Conservation (phyloP, 2,113 vertebrate genomes). For the Capreolus pygargus region DNA sequence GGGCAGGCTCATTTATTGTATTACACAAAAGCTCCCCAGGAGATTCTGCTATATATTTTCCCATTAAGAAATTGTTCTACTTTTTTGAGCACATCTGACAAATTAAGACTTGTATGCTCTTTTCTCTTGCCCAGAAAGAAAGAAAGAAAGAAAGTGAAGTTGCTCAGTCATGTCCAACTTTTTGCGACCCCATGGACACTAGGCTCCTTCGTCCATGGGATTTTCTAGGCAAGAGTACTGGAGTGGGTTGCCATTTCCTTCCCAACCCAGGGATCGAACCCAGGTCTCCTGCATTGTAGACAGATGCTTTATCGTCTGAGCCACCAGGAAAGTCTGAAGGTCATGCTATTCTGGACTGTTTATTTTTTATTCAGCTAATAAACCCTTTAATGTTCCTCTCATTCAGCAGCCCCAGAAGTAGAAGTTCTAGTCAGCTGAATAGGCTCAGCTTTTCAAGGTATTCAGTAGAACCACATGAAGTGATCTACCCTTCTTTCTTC, state of each 20-base stretch:
- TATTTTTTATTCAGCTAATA: not conserved
- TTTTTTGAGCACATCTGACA: not conserved
- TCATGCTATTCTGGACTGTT: not conserved
- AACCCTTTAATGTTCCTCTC: not conserved
- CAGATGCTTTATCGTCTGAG: no score
- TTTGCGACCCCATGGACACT: no score
- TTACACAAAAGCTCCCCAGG: not conserved
- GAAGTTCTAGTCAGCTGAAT: rapidly evolving
- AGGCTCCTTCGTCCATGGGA: no score
- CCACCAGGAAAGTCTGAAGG: not conserved
- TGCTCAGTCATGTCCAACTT: no score
- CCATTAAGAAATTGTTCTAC: not conserved
- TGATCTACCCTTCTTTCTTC: not conserved
- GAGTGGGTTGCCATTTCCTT: no score
- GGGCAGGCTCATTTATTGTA: not conserved
- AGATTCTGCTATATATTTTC: not conserved
- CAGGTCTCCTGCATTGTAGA: no score
- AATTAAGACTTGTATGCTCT: not conserved
- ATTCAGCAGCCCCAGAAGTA: not conserved
- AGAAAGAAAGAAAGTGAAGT: no score
- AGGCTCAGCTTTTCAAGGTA: not conserved
- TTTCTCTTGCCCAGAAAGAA: not conserved
- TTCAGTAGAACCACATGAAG: not conserved
- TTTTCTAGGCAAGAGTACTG: no score
- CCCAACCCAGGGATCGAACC: no score